Percentiles rank a stretch among this genome's conserved stretches.
phyloP scores from a whole-genome alignment of 2,888 invertebrate species.

The Dasysyrphus tricinctus region DNA sequence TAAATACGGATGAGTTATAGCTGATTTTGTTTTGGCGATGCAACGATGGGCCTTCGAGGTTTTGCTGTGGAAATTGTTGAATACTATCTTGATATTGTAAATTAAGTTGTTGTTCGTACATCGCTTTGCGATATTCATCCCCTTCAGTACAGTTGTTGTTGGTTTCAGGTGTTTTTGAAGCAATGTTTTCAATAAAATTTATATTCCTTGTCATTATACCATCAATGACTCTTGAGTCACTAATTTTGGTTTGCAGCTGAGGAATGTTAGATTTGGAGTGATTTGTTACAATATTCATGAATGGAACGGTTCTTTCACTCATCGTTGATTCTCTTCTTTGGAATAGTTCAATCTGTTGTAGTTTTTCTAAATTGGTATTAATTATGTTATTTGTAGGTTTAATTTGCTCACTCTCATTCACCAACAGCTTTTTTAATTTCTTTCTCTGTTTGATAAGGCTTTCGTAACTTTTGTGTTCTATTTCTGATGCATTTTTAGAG shows the following conservation, averaged over 20 bases:
- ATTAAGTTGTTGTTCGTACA: neutral
- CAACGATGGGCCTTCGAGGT: neutral
- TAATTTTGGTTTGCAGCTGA: neutral
- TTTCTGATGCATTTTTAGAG: neutral
- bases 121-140: neutral
- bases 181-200: neutral
- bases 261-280: neutral
- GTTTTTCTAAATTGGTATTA: neutral
- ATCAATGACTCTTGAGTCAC: neutral
- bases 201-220: neutral
- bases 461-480: neutral
- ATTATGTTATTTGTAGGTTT: neutral
- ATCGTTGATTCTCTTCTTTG: conserved; percentile 3
- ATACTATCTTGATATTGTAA: neutral
- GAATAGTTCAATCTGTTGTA: neutral
- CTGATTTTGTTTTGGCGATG: neutral
- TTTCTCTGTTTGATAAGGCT: neutral
- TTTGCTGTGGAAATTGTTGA: neutral
- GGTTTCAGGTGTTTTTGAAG: neutral
- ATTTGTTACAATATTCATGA: neutral
- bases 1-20: neutral
- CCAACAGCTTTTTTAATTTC: neutral
- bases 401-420: neutral
- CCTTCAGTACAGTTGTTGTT: neutral
- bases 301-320: neutral